phyloP scores from a whole-genome alignment of 2,888 invertebrate genomes.

The Drosophila differens region DNA sequence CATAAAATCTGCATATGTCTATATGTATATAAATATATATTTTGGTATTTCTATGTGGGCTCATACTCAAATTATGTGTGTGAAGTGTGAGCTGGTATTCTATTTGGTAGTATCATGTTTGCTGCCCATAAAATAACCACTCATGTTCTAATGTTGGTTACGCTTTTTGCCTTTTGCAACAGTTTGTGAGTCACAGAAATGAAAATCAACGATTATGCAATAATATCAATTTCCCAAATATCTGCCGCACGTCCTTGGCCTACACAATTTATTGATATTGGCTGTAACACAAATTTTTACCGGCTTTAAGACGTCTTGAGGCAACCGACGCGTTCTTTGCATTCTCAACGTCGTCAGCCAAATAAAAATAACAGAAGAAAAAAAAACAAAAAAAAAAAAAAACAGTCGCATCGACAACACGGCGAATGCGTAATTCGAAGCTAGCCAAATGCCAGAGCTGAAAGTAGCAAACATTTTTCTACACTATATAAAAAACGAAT shows the following conservation, averaged over 20 bases:
- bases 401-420: conserved; percentile 22
- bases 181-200: conserved; percentile 32
- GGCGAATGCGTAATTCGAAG: conserved; percentile 52
- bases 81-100: not conserved
- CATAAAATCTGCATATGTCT: conserved; percentile 35
- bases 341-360: conserved; percentile 1
- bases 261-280: conserved; percentile 40
- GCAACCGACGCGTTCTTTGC: not conserved
- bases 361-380: conserved; percentile 1
- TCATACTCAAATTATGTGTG: conserved; percentile 31
- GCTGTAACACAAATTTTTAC: conserved; percentile 33
- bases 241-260: conserved; percentile 26
- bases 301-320: conserved; percentile 29
- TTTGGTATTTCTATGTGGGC: conserved; percentile 27
- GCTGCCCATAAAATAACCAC: conserved; percentile 49
- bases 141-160: conserved; percentile 17
- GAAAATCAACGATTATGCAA: conserved; percentile 43
- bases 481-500: not conserved
- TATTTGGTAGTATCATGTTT: conserved; percentile 44
- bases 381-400: not conserved
- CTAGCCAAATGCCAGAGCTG: conserved; percentile 1
- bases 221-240: conserved; percentile 56
- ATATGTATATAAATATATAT: not conserved
- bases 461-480: not conserved
- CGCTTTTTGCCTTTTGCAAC: conserved; percentile 11